Evolutionary conservation across 2,113 vertebrate genomes (phyloP), one percentile per base, ranked within the genome.

Genomic region (Strix aluco): DNA sequence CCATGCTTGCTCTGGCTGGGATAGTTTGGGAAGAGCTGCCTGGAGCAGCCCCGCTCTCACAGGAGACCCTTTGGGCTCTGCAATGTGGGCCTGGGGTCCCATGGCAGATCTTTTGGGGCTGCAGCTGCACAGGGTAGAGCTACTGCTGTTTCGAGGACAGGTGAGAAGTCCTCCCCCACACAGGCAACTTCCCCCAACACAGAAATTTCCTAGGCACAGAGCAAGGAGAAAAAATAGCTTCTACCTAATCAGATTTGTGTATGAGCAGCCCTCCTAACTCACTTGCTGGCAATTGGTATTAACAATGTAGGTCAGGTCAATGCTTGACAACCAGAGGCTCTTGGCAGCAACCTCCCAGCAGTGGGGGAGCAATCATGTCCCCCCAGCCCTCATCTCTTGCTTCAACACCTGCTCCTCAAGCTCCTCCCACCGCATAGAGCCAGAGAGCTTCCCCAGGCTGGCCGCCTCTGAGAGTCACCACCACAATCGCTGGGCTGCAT

Each of bases 251-350:
- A 93, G 93, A 80, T 94, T 91, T 90, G 87, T 63, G 42, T 23
- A 44, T 3, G 4, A 91, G 86, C 29, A 80, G 55, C 62, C 30
- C 42, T 77, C 69, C 74, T 92, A 25, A 30, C 74, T 87, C 1
- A 1, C 77, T 88, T 54, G 66, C 58, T 88, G 58, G 70, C 73
- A n/a, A 59, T 32, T 62, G 74, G 70, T 27, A 80, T 96, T 94
- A 93, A 81, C 70, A 85, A 96, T 81, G 90, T 96, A 93, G 93
- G 91, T 94, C 96, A 92, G 63, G 73, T 67, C 94, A 85, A 61
- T 0, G 15, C 32, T 72, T 81, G 69, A 44, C 72, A 87, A 5
- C 17, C 47, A 27, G 49, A 49, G 67, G 67, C 36, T 78, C 10
- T 51, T 0, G 0, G 26, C 70, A 65, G 91, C 63, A 74, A 38